These are phyloP conservation scores for Heptranchias perlo DNA, from an alignment of 2,113 vertebrate genomes.

Conservation along the genomic window DNA sequence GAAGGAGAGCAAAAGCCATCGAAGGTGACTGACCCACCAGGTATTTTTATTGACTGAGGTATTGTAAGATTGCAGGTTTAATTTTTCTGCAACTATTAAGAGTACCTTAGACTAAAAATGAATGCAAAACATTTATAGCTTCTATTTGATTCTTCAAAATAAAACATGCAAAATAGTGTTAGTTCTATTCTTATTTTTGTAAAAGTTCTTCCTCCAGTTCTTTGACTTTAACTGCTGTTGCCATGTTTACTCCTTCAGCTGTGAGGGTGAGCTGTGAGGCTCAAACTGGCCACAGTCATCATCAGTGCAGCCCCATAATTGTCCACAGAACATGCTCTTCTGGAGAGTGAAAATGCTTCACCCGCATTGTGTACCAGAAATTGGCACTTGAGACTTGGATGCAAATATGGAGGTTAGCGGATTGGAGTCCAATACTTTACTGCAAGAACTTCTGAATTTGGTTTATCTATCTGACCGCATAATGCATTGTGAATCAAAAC, in stretches of 20 bases:
- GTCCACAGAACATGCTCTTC: neutral
- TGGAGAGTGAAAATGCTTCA: neutral
- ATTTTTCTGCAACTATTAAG: neutral
- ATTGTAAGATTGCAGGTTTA: neutral
- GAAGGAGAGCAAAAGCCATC: neutral
- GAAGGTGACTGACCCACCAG: neutral
- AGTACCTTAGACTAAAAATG: neutral
- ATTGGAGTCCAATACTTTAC: neutral
- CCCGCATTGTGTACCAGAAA: neutral
- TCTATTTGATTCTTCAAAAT: neutral
- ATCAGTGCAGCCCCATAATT: neutral
- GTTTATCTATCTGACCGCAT: neutral
- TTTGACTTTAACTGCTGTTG: neutral
- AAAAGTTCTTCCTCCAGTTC: neutral
- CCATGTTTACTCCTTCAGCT: neutral
- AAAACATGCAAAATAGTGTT: neutral
- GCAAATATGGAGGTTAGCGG: neutral
- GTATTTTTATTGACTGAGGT: neutral
- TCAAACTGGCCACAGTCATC: neutral
- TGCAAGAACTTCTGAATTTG: neutral
- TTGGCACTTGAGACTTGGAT: neutral
- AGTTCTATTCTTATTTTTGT: neutral
- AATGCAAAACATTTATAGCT: neutral
- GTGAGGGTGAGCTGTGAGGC: neutral
- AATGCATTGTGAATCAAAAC: neutral